phyloP scores from a whole-genome alignment of 2,888 invertebrate genomes.

The Drosophila flavopinicola region DNA sequence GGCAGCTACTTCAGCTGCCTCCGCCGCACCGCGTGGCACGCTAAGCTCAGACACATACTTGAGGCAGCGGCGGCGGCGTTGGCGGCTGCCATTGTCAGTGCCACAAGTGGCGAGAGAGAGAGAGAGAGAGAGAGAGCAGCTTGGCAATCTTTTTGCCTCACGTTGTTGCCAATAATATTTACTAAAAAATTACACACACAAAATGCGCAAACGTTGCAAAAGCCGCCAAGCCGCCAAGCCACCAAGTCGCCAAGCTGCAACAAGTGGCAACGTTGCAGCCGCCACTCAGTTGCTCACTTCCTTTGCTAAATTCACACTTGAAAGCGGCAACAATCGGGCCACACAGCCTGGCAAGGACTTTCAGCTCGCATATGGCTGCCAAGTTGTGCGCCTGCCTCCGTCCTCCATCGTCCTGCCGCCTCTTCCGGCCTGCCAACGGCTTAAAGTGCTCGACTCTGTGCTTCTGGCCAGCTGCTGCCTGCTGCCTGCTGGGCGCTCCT shows the following conservation, averaged over 20 bases:
- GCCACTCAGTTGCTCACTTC: conserved; percentile 55
- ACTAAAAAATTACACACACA: conserved; percentile 56
- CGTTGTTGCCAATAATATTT: conserved; percentile 73
- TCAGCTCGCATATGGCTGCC: conserved; percentile 54
- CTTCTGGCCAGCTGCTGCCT: conserved; percentile 17
- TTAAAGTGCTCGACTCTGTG: conserved; percentile 23
- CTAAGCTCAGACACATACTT: conserved; percentile 74
- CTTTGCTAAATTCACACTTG: conserved; percentile 55
- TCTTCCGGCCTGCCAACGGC: conserved; percentile 40
- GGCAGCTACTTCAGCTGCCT: conserved; percentile 68
- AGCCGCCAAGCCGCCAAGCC: conserved; percentile 22
- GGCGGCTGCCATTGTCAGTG: conserved; percentile 62
- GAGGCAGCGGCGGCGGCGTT: conserved; percentile 21
- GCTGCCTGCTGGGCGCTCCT: not conserved
- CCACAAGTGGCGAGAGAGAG: too few species aligned
- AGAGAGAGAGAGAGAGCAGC: too few species aligned
- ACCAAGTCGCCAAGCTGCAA: conserved; percentile 44
- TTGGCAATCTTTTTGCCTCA: conserved; percentile 34
- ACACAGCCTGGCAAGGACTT: conserved; percentile 31
- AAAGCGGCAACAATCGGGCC: conserved; percentile 34
- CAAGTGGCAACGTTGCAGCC: conserved; percentile 32
- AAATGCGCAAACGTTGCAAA: conserved; percentile 63
- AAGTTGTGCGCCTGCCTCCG: conserved; percentile 46
- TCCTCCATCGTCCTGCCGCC: not conserved
- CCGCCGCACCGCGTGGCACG: conserved; percentile 46